A percentile compares a stretch with the other conserved stretches of the same genome.
These are phyloP conservation scores for Carlito syrichta DNA, from an alignment of 2,113 vertebrate genomes.

Conservation along the genomic window DNA sequence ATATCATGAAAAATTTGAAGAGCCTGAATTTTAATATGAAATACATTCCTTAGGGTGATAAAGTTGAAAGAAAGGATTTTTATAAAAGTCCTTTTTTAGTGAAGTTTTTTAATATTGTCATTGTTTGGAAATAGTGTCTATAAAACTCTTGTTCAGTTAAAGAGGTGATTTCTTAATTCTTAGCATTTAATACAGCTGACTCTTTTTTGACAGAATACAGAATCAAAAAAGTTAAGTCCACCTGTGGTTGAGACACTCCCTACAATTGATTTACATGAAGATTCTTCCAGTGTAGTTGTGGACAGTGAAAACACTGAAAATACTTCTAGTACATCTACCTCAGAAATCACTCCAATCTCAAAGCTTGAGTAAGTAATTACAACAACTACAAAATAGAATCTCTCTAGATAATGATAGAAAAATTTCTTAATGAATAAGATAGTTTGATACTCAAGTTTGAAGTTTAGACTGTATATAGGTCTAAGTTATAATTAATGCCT, in stretches of 20 bases:
- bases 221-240: slow-evolving; percentile 68
- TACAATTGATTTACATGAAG: slow-evolving; percentile 75
- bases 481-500: not conserved
- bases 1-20: not conserved
- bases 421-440: not conserved
- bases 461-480: not conserved
- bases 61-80: slow-evolving; percentile 25
- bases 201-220: slow-evolving; percentile 73
- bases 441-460: slow-evolving; percentile 9
- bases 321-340: slow-evolving; percentile 91
- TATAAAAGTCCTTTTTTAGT: slow-evolving; percentile 30
- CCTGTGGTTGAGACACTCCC: slow-evolving; percentile 75
- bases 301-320: slow-evolving; percentile 86
- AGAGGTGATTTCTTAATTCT: slow-evolving; percentile 37
- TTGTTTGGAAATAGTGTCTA: not conserved
- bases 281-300: slow-evolving; percentile 72
- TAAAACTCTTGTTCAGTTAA: not conserved
- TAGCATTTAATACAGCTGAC: slow-evolving; percentile 30
- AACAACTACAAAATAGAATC: not conserved
- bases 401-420: slow-evolving; percentile 24
- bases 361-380: slow-evolving; percentile 86
- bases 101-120: slow-evolving; percentile 11
- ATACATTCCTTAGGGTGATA: not conserved
- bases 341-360: slow-evolving; percentile 84
- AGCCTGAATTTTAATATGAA: not conserved